Evolutionary conservation across 2,113 vertebrate species (phyloP), one percentile per base, ranked within the genome.

Genomic region (Hemibagrus wyckioides): DNA sequence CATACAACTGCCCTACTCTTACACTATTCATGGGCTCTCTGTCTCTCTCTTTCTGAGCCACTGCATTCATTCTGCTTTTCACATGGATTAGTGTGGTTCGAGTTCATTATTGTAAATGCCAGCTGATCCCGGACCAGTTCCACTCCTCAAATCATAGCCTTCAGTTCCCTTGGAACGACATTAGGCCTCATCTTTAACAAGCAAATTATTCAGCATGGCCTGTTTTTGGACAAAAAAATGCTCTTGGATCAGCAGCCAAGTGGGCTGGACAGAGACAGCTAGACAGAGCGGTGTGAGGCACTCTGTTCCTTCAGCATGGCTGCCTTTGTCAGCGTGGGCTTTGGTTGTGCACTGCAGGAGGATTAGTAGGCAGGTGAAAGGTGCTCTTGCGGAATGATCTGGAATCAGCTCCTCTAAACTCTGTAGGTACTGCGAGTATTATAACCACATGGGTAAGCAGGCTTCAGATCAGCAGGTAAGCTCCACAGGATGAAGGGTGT

Each of bases 191-290:
- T 86, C 85, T 41, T 69, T 69, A 71, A 52, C 85, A 86, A 71
- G 85, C 48, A 86, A 86, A 71, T 81, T 69, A 81, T 81, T 86
- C 77, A 81, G 30, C 50, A 54, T 86, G 85, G 77, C 77, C 85
- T 86, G 77, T 28, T 80, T 80, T 80, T 80, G 33, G 76, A 86
- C 77, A 86, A 71, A 80, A 81, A 81, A 65, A 71, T n/a, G 50
- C 61, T 56, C 71, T 86, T 69, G 77, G 77, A 81, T 86, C 76
- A 81, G 30, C 67, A 80, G 76, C 76, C 85, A 80, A 86, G 76
- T 56, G 63, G 65, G 56, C 69, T 81, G 85, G 61, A 69, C 79
- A 56, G 57, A 79, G 54, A 80, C 41, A 77, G 76, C 76, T 79
- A 30, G 41, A 63, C 75, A 15, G 39, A 56, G 19, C 4, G 7